phyloP scores from a whole-genome alignment of 2,888 invertebrate genomes.

The Drosophila mettleri region DNA sequence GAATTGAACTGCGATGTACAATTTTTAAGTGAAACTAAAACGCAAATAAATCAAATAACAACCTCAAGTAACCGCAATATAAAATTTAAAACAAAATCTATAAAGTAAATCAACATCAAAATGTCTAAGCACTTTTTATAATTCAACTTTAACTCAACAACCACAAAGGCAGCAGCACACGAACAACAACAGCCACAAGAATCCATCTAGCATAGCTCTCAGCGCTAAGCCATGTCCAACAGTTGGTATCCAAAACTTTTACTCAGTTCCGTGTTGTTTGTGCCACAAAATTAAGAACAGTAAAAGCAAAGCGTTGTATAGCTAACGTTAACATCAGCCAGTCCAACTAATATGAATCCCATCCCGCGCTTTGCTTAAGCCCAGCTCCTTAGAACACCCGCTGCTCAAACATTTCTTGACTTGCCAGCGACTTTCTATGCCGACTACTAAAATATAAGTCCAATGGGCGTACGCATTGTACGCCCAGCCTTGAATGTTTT shows the following conservation, averaged over 20 bases:
- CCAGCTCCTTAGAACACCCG: conserved; percentile 28
- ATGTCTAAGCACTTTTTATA: conserved; percentile 60
- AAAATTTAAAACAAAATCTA: conserved; percentile 25
- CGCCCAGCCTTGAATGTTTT: conserved; percentile 62
- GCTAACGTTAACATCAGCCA: conserved; percentile 14
- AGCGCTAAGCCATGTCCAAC: conserved; percentile 54
- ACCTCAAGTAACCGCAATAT: conserved; percentile 32
- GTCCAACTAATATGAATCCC: conserved; percentile 26
- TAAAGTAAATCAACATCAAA: conserved; percentile 18
- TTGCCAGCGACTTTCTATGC: conserved; percentile 36
- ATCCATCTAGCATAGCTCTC: conserved; percentile 53
- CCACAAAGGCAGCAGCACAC: conserved; percentile 38
- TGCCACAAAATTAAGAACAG: conserved; percentile 26
- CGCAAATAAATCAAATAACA: conserved; percentile 15
- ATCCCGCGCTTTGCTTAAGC: conserved; percentile 10
- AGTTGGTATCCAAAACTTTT: conserved; percentile 63
- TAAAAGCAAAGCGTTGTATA: conserved; percentile 4
- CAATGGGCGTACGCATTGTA: conserved; percentile 19
- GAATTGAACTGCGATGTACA: conserved; percentile 84
- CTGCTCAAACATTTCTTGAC: conserved; percentile 46
- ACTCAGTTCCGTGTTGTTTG: conserved; percentile 58
- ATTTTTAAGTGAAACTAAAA: conserved; percentile 79
- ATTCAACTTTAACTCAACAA: conserved; percentile 68
- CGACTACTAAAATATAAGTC: conserved; percentile 35
- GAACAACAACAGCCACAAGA: conserved; percentile 40